Percentiles rank a stretch among this genome's conserved stretches.
phyloP scores from a whole-genome alignment of 2,797 vertebrate genomes.

The Mormyrus hasselquistii region DNA sequence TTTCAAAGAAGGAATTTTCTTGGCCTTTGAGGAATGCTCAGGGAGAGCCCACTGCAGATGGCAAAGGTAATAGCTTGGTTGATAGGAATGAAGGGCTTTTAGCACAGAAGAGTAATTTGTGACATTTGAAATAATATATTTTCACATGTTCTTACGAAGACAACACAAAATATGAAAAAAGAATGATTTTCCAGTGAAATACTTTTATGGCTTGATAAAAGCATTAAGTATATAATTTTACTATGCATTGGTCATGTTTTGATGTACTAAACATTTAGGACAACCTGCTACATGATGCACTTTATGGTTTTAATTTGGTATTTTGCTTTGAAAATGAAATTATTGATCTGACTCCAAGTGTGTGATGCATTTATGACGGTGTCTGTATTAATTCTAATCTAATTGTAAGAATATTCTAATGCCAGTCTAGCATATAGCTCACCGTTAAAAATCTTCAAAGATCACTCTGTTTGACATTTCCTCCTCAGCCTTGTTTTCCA shows the following conservation, averaged over 20 bases:
- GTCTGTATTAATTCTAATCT: background rate
- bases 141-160: background rate
- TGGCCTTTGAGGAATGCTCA: conserved; percentile 67
- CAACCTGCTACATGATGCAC: background rate
- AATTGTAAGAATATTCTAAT: background rate
- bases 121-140: conserved; percentile 21
- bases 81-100: conserved; percentile 58
- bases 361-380: background rate
- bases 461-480: background rate
- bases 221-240: background rate
- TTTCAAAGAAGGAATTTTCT: conserved; percentile 65
- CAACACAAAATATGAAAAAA: background rate
- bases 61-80: conserved; percentile 65
- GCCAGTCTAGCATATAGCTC: background rate
- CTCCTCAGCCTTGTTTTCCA: conserved; percentile 14
- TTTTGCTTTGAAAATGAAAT: background rate
- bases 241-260: background rate
- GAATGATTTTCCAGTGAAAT: background rate
- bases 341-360: background rate
- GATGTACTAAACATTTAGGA: background rate
- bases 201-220: background rate
- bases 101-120: conserved; percentile 57
- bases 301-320: background rate
- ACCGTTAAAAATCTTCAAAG: background rate
- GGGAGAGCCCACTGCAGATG: conserved; percentile 64